A percentile compares a stretch with the other conserved stretches of the same genome.
Conservation (phyloP, 2,113 vertebrate genomes). For the Lepidothrix coronata region DNA sequence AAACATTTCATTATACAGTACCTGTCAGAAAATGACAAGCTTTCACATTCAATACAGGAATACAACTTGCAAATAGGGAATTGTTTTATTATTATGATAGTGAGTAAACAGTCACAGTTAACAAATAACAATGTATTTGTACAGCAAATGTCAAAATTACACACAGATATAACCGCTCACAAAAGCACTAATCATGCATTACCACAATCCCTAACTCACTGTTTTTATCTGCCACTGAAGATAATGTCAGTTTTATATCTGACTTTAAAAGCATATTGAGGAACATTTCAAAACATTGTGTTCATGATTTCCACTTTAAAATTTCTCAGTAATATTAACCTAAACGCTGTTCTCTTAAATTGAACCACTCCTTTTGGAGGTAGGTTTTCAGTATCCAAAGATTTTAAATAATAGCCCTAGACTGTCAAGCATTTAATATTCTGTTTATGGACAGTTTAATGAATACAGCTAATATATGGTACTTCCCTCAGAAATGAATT, state of each 20-base stretch:
- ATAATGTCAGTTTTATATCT: not conserved
- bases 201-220: not conserved
- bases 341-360: not conserved
- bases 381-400: not conserved
- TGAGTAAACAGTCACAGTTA: not conserved
- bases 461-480: not conserved
- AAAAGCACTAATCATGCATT: constrained; percentile 6
- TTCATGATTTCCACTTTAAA: not conserved
- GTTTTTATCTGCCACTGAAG: not conserved
- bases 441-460: not conserved
- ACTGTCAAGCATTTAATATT: not conserved
- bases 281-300: not conserved
- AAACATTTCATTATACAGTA: constrained; percentile 12
- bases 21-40: not conserved
- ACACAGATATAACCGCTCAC: not conserved
- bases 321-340: not conserved
- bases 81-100: not conserved
- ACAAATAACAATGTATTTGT: not conserved
- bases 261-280: not conserved
- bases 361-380: not conserved
- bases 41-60: not conserved
- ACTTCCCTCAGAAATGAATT: not conserved
- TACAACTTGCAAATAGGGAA: not conserved
- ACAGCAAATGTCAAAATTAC: not conserved
- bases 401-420: not conserved